These are phyloP conservation scores for Frankliniella intonsa DNA, from an alignment of 2,888 invertebrate genomes.

Conservation along the genomic window DNA sequence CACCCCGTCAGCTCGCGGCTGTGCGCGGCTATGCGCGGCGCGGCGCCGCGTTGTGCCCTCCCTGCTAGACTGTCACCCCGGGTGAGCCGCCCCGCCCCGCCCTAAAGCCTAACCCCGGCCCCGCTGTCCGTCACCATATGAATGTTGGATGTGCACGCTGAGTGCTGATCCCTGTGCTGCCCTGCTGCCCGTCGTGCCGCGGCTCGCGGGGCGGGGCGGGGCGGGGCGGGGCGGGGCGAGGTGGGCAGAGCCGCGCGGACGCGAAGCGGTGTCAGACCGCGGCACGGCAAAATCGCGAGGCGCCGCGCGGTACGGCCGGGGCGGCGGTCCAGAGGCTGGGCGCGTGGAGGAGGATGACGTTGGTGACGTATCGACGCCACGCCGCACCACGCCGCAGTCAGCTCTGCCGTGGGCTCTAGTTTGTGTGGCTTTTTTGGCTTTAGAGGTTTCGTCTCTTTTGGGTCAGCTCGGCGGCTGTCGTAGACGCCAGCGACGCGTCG, in stretches of 20 bases:
- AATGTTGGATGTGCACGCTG: conserved; percentile 14
- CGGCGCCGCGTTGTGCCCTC: not conserved
- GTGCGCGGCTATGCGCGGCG: not conserved
- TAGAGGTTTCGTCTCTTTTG: too few species aligned
- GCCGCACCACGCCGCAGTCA: too few species aligned
- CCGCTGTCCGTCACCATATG: conserved; percentile 19
- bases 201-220: too few species aligned
- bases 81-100: not conserved
- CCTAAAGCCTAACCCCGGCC: not conserved
- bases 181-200: not conserved
- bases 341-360: too few species aligned
- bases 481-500: too few species aligned
- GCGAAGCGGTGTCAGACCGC: not conserved
- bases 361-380: too few species aligned
- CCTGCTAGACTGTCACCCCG: not conserved
- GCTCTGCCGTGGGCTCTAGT: too few species aligned
- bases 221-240: not conserved
- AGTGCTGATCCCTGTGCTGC: conserved; percentile 17
- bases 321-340: too few species aligned
- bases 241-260: not conserved
- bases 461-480: too few species aligned
- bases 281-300: not conserved
- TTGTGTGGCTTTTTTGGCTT: too few species aligned
- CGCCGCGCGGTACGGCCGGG: too few species aligned
- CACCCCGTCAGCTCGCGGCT: conserved; percentile 22